Evolutionary conservation across 2,888 invertebrate species (phyloP), one percentile per base, ranked within the genome.

Genomic region (Agonum fuliginosum): DNA sequence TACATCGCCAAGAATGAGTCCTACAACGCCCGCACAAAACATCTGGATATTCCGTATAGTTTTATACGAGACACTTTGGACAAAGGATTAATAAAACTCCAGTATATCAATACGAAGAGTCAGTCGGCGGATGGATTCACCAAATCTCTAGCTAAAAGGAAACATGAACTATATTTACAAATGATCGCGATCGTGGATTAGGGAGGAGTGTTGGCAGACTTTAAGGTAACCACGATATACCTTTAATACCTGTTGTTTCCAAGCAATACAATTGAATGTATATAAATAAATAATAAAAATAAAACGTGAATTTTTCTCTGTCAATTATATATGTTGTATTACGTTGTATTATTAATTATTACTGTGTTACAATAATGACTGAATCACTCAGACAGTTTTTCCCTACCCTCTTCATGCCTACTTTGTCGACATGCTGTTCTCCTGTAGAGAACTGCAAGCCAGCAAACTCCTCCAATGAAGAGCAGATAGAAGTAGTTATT

Each of bases 391-490:
- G 43, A 10, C 37, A 81, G 71, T 54, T 78, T 80, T 30, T 62
- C 30, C 41, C 80, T 14, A 20, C 82, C 81, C n/a, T n/a, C n/a
- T n/a, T n/a, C n/a, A n/a, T n/a, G n/a, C n/a, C n/a, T n/a, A n/a
- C n/a, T n/a, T n/a, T n/a, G 37, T 81, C 79, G 22, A 81, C 80
- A 43, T 80, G 79, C 69, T 80, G 78, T 48, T 80, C 80, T 72
- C 78, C 75, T 41, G 65, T 77, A 62, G 51, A 17, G 72, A 75
- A 77, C 24, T 24, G 12, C 10, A 71, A 54, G 24, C 72, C 79
- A 54, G 72, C 43, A 76, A 73, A 80, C 37, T 58, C 17, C 46
- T 80, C 79, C 46, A 80, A 22, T 72, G 75, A 74, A 20, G 74
- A 74, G 62, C 78, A 76, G 22, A 80, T 78, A 12, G 34, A 22